Evolutionary conservation across 2,113 vertebrate genomes (phyloP).

Genomic region (Nansenia antarctica): DNA sequence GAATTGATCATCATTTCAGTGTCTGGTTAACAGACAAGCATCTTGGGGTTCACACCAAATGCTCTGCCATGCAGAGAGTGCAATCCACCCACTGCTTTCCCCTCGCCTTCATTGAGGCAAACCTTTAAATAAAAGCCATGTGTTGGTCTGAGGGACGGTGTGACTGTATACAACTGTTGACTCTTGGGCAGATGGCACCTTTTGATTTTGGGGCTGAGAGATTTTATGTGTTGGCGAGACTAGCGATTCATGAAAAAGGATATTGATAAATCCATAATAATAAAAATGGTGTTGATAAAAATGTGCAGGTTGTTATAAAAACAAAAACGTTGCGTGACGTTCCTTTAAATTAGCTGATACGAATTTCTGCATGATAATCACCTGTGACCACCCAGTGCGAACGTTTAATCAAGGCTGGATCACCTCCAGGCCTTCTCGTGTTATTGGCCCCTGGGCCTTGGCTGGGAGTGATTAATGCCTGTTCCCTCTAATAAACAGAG

Average conservation of each 20-base stretch:
- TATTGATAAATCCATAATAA: constrained; percentile 3
- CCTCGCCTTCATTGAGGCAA: constrained; percentile 27
- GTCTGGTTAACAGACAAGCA: constrained; percentile 4
- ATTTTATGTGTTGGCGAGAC: constrained; percentile 22
- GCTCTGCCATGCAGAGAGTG: constrained; percentile 29
- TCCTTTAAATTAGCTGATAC: constrained; percentile 29
- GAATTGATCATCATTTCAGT: not conserved
- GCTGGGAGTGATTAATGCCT: constrained; percentile 48
- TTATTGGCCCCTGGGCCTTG: constrained; percentile 15
- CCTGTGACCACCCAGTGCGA: not conserved
- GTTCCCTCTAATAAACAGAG: constrained; percentile 51
- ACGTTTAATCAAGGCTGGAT: constrained; percentile 26
- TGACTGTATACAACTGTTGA: constrained; percentile 57
- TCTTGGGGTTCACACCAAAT: constrained; percentile 54
- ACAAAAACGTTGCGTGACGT: not conserved
- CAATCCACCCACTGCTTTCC: constrained; percentile 40
- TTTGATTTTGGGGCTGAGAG: constrained; percentile 52
- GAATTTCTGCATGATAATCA: constrained; percentile 26
- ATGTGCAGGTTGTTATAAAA: constrained; percentile 9
- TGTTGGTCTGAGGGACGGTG: constrained; percentile 50
- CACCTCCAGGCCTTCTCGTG: constrained; percentile 19
- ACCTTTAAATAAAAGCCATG: constrained; percentile 36
- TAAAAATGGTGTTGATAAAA: constrained; percentile 14
- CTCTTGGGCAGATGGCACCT: constrained; percentile 58
- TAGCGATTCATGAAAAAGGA: constrained; percentile 42